Evolutionary conservation across 2,113 vertebrate genomes (phyloP).

Genomic region (Pelmatolapia mariae): DNA sequence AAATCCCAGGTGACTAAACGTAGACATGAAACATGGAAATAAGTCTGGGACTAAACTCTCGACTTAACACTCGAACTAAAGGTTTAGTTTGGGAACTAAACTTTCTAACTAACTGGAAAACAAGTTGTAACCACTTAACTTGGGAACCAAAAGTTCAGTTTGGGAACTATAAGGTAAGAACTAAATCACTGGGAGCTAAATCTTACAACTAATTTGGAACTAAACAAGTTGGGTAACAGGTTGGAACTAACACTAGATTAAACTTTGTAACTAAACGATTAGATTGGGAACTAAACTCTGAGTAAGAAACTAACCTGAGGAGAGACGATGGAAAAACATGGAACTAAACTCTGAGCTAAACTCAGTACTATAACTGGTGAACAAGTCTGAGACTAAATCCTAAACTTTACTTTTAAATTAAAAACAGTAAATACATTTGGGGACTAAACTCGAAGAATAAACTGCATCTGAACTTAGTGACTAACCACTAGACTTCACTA

Average conservation of each 20-base stretch:
- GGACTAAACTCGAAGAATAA: not conserved
- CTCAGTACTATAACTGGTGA: not conserved
- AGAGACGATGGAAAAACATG: rapidly evolving
- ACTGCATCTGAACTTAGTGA: not conserved
- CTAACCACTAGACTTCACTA: not conserved
- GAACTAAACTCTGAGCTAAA: not conserved
- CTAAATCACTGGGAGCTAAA: not conserved
- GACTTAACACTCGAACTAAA: not conserved
- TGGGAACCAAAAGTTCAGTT: not conserved
- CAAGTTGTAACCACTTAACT: not conserved
- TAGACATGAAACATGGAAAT: not conserved
- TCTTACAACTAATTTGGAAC: not conserved
- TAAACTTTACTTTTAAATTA: not conserved
- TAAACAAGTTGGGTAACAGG: rapidly evolving
- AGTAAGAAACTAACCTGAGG: not conserved
- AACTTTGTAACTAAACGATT: not conserved
- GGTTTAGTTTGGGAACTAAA: not conserved
- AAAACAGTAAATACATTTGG: not conserved
- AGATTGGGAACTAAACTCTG: not conserved
- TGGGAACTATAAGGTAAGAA: not conserved
- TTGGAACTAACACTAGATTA: not conserved
- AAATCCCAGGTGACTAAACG: not conserved
- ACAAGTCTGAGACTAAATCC: rapidly evolving
- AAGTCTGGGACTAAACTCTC: rapidly evolving
- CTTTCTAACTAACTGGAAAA: not conserved